phyloP scores from a whole-genome alignment of 2,797 vertebrate genomes.

The Chlorospingus semifuscus region DNA sequence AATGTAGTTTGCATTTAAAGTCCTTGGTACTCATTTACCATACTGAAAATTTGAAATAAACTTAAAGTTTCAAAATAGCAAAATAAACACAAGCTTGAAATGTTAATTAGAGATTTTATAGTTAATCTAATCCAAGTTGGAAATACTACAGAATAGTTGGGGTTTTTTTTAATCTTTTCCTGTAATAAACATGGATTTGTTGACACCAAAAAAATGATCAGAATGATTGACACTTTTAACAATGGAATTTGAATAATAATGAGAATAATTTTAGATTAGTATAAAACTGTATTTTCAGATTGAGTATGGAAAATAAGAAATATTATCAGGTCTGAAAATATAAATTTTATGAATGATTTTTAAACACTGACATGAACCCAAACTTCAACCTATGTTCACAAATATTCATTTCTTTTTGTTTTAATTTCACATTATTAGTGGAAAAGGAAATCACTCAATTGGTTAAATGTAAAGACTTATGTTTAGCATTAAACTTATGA shows the following conservation, averaged over 20 bases:
- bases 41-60: neutral
- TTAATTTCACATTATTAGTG: neutral
- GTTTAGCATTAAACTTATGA: neutral
- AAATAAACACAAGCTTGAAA: neutral
- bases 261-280: neutral
- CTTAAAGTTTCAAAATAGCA: neutral
- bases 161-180: neutral
- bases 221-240: neutral
- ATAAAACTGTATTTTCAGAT: neutral
- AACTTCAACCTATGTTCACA: neutral
- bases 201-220: neutral
- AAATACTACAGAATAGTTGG: neutral
- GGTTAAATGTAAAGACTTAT: neutral
- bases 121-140: neutral
- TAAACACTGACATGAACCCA: neutral
- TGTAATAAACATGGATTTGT: neutral
- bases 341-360: neutral
- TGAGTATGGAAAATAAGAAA: neutral
- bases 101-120: neutral
- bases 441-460: neutral
- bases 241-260: neutral
- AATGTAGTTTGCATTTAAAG: neutral
- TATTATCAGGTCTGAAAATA: neutral
- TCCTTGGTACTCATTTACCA: neutral
- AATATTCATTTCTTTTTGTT: neutral